phyloP scores from a whole-genome alignment of 2,888 invertebrate species.

The Dasysyrphus tricinctus region DNA sequence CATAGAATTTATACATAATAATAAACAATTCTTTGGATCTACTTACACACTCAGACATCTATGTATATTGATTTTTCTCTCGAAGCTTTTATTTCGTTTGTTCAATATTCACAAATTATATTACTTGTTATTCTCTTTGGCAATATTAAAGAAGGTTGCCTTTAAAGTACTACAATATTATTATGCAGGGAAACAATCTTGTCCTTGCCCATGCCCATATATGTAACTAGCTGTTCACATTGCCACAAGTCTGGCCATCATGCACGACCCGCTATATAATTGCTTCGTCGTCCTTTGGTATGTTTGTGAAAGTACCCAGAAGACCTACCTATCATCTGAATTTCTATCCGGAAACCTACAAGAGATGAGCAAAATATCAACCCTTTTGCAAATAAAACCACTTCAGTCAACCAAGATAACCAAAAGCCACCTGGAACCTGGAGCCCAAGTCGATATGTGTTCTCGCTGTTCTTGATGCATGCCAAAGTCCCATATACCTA shows the following conservation, averaged over 20 bases:
- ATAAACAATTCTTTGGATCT: background rate
- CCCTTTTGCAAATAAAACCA: constrained; percentile 34
- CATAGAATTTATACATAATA: too few species aligned
- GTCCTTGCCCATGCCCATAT: background rate
- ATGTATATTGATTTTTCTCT: constrained; percentile 9
- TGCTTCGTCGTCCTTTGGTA: constrained; percentile 10
- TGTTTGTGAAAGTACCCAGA: constrained; percentile 9
- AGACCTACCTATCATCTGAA: background rate
- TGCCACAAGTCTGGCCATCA: background rate
- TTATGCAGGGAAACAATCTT: background rate
- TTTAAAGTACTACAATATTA: background rate
- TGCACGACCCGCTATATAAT: background rate
- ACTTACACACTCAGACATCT: background rate
- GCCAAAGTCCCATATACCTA: constrained; percentile 11
- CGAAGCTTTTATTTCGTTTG: background rate
- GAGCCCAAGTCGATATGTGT: background rate
- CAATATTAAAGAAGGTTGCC: constrained; percentile 12
- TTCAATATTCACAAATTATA: constrained; percentile 3
- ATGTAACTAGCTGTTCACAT: background rate
- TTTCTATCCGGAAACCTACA: background rate
- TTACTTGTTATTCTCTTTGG: constrained; percentile 13
- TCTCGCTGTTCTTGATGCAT: constrained; percentile 5
- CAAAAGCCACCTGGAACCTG: constrained; percentile 31
- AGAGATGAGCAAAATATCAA: background rate
- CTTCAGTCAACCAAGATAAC: constrained; percentile 35